Evolutionary conservation across 2,113 vertebrate species (phyloP).

Genomic region (Saccopteryx bilineata): DNA sequence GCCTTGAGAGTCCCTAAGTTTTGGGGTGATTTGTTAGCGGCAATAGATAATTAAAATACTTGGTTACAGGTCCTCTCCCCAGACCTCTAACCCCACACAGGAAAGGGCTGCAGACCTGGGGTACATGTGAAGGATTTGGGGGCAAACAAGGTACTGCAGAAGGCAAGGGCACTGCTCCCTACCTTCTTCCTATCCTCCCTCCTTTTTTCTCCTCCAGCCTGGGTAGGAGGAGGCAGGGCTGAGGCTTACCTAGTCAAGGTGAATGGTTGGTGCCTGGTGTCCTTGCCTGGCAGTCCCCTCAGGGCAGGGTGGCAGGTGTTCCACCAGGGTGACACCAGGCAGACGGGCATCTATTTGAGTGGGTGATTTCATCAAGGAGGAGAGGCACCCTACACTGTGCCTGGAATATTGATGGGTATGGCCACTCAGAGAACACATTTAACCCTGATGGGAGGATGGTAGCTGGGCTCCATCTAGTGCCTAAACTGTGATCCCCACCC

Average conservation of each 20-base stretch:
- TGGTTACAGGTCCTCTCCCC: neutral
- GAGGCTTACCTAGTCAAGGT: neutral
- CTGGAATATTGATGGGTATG: constrained; percentile 67
- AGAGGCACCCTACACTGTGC: constrained; percentile 29
- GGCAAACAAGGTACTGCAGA: neutral
- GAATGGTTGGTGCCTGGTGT: neutral
- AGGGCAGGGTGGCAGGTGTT: constrained; percentile 20
- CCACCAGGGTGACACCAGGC: neutral
- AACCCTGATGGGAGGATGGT: neutral
- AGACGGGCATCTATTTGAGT: constrained; percentile 60
- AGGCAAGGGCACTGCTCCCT: neutral
- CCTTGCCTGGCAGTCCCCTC: neutral
- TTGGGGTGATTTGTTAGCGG: neutral
- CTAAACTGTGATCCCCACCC: neutral
- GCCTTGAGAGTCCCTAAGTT: neutral
- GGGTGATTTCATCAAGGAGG: constrained; percentile 70
- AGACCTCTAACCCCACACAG: neutral
- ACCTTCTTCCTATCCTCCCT: neutral
- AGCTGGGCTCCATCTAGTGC: too few species aligned
- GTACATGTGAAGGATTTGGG: too few species aligned
- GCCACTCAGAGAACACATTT: neutral
- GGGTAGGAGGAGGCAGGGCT: neutral
- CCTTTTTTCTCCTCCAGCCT: neutral
- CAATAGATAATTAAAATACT: neutral
- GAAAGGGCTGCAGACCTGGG: neutral